Evolutionary conservation across 2,888 invertebrate genomes (phyloP).

Genomic region (Pollenia angustigena): DNA sequence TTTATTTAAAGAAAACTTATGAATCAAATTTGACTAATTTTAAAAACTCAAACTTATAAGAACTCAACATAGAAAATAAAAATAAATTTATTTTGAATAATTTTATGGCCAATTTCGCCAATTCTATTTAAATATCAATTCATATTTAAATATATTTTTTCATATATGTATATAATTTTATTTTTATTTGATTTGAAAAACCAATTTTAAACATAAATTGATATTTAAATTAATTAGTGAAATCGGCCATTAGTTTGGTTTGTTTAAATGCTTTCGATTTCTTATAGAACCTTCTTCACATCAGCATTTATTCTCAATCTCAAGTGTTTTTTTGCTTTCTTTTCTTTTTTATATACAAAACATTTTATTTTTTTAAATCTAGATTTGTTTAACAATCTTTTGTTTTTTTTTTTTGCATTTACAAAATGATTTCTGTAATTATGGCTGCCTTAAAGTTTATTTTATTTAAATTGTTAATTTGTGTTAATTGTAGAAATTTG

Average conservation of each 20-base stretch:
- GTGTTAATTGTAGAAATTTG: neutral
- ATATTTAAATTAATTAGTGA: neutral
- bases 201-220: too few species aligned
- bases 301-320: neutral
- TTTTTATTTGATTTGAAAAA: too few species aligned
- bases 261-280: conserved; percentile 30
- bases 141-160: too few species aligned
- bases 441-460: conserved; percentile 1
- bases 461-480: conserved; percentile 29
- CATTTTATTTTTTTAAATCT: conserved; percentile 67
- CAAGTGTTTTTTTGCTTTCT: neutral
- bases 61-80: too few species aligned
- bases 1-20: too few species aligned
- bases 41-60: too few species aligned
- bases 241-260: neutral
- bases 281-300: conserved; percentile 19
- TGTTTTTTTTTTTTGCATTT: conserved; percentile 13
- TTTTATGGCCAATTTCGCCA: too few species aligned
- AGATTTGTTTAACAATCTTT: conserved; percentile 45
- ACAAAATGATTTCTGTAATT: conserved; percentile 28
- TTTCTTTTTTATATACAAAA: conserved; percentile 68
- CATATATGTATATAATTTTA: too few species aligned
- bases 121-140: too few species aligned
- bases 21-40: too few species aligned
- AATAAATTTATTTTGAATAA: too few species aligned